Percentiles rank a stretch among this genome's conserved stretches.
phyloP scores from a whole-genome alignment of 2,797 vertebrate genomes.

The Enteromius argenteus region DNA sequence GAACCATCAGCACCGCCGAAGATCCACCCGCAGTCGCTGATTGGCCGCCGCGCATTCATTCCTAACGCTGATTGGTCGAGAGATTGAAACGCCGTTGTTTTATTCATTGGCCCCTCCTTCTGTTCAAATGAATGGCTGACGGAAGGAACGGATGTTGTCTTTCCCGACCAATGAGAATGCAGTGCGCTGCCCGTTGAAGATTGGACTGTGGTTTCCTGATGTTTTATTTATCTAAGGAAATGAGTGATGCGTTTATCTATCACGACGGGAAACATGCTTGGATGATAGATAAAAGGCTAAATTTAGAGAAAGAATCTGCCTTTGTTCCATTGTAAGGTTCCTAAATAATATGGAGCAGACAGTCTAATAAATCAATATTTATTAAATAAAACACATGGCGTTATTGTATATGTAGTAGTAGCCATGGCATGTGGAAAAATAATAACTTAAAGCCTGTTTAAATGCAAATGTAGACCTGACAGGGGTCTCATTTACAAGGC shows the following conservation, averaged over 20 bases:
- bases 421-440: not conserved
- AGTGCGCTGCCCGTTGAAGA: conserved; percentile 18
- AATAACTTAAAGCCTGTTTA: not conserved
- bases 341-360: not conserved
- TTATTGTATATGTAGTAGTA: not conserved
- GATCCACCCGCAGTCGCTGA: not conserved
- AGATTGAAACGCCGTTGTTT: not conserved
- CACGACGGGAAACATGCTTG: not conserved
- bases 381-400: not conserved
- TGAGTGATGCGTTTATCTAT: not conserved
- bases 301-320: not conserved
- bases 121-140: not conserved
- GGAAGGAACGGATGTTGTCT: conserved; percentile 35
- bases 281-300: conserved; percentile 2
- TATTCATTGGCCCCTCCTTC: not conserved
- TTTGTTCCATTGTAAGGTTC: not conserved
- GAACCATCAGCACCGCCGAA: not conserved
- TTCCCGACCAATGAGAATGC: conserved; percentile 1
- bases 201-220: conserved; percentile 2
- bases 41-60: not conserved
- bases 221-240: not conserved
- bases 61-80: not conserved
- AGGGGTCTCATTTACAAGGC: not conserved
- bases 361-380: not conserved
- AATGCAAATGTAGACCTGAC: not conserved